Evolutionary conservation across 2,888 invertebrate genomes (phyloP), one percentile per base, ranked within the genome.

Genomic region (Cataglyphis albicans): DNA sequence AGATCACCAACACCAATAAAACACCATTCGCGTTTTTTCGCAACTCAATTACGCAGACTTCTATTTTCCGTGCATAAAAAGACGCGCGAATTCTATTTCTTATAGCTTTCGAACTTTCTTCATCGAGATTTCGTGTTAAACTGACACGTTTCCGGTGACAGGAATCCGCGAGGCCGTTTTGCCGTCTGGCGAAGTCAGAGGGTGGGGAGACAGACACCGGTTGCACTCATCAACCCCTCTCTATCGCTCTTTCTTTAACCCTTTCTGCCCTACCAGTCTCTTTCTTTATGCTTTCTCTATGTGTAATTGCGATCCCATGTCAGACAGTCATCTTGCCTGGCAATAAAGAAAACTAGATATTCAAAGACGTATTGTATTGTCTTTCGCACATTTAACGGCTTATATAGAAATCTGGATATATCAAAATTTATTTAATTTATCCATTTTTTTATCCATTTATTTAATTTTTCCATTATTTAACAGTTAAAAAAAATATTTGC

Each of bases 161-260:
- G 91, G 89, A 92, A 90, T 92, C 91, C 91, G 91, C 90, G 91
- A 90, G 89, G 89, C 90, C 89, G 91, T 92, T 91, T 91, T 87
- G 89, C 90, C 89, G 90, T 78, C 86, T 90, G 87, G 86, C 89
- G 90, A 87, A 88, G 89, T 86, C 90, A 85, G 82, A 86, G 85
- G 83, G 91, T 91, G 91, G 93, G 94, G 93, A 93, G 92, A 92
- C 93, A 93, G 93, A 93, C 94, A 94, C 94, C 93, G 94, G 94
- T 94, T 94, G 93, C 94, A 93, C 94, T 93, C 93, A 94, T 94
- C 93, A 93, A 93, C 93, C 93, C 93, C 93, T 93, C 93, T 88
- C 87, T 87, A 85, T 85, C 88, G 82, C 73, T 82, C 80, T 44
- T 86, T 84, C 85, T 88, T 88, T 88, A 88, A 88, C 88, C 88